Evolutionary conservation across 2,797 vertebrate genomes (phyloP).

Genomic region (Spizella passerina): DNA sequence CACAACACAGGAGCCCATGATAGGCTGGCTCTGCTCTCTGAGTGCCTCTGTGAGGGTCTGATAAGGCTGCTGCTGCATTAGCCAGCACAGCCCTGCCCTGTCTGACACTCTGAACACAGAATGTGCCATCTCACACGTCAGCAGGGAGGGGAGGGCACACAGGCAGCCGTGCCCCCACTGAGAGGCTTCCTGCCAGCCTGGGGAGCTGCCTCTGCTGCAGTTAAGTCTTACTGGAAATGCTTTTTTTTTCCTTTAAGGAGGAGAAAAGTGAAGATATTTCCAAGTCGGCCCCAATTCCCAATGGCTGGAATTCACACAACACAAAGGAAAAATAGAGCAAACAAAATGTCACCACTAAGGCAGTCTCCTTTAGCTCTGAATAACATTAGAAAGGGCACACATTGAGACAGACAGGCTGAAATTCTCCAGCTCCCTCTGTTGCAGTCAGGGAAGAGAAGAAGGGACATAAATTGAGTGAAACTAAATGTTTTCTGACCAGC

Average conservation of each 20-base stretch:
- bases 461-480: constrained; percentile 3
- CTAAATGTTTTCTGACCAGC: background rate
- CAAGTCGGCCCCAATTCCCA: background rate
- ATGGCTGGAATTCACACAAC: background rate
- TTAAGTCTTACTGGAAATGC: background rate
- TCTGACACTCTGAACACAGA: background rate
- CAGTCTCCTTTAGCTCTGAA: background rate
- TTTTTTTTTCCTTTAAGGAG: background rate
- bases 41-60: background rate
- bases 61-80: background rate
- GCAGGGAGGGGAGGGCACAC: background rate
- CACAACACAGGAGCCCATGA: background rate
- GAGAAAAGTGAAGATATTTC: background rate
- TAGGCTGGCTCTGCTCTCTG: background rate
- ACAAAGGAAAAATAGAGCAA: background rate
- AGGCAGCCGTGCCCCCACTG: background rate
- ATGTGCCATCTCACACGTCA: background rate
- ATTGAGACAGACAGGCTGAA: background rate
- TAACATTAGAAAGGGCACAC: background rate
- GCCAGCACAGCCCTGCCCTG: background rate
- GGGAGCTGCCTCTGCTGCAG: background rate
- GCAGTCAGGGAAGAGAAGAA: background rate
- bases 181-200: background rate
- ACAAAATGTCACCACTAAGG: background rate
- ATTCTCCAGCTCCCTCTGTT: background rate